Conservation (phyloP, 2,113 vertebrate genomes). For the Brachypteracias leptosomus region DNA sequence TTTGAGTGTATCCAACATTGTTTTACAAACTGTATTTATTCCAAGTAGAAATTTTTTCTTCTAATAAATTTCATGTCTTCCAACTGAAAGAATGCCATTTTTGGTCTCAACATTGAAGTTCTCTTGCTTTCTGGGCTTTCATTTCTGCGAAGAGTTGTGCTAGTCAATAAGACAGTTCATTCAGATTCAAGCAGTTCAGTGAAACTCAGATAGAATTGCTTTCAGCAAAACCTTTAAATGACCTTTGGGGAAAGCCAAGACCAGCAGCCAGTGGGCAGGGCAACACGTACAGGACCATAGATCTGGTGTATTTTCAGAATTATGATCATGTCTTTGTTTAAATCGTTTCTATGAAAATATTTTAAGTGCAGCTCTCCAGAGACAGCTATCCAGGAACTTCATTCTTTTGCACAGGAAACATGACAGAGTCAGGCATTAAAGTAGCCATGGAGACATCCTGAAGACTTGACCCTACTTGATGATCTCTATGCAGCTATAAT, state of each 20-base stretch:
- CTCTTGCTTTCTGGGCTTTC: neutral
- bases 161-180: neutral
- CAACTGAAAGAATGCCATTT: neutral
- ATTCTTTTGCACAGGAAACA: neutral
- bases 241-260: neutral
- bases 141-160: neutral
- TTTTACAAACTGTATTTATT: neutral
- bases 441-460: neutral
- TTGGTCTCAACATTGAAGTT: neutral
- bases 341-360: rapidly evolving
- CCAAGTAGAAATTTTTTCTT: neutral
- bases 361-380: rapidly evolving
- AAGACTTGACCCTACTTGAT: neutral
- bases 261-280: neutral
- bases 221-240: neutral
- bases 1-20: neutral
- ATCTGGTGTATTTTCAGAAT: neutral
- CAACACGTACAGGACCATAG: neutral
- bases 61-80: neutral
- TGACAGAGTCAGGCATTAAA: neutral
- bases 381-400: neutral
- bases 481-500: neutral
- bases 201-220: neutral
- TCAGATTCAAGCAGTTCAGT: neutral
- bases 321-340: neutral